These are phyloP conservation scores for Lepus townsendii DNA, from an alignment of 2,797 vertebrate genomes.

Conservation along the genomic window DNA sequence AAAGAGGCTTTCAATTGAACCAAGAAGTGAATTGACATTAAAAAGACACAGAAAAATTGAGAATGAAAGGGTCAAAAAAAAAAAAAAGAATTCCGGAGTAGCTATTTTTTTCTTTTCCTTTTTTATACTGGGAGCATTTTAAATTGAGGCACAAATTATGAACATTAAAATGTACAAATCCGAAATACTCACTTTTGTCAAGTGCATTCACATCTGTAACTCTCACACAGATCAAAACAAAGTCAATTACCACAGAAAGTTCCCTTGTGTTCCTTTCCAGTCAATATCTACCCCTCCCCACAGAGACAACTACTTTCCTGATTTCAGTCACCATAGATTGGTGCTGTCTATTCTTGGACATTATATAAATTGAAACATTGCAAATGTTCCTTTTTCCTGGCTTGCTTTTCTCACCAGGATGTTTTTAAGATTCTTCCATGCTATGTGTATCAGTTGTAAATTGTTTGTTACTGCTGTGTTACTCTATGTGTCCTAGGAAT, in stretches of 20 bases:
- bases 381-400: not conserved
- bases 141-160: not conserved
- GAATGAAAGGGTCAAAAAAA: not conserved
- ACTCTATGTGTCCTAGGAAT: not conserved
- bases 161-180: not conserved
- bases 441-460: too few species aligned
- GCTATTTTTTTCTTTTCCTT: not conserved
- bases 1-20: not conserved
- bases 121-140: not conserved
- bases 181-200: not conserved
- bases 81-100: not conserved
- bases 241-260: not conserved
- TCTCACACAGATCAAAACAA: not conserved
- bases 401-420: too few species aligned
- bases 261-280: not conserved
- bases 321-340: not conserved
- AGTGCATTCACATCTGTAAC: not conserved
- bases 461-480: not conserved
- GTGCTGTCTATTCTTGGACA: not conserved
- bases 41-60: not conserved
- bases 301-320: not conserved
- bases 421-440: not conserved
- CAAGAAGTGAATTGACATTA: too few species aligned
- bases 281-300: not conserved
- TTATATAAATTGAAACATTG: not conserved